Conservation (phyloP, 2,888 invertebrate species). For the Cheilosia vulpina region DNA sequence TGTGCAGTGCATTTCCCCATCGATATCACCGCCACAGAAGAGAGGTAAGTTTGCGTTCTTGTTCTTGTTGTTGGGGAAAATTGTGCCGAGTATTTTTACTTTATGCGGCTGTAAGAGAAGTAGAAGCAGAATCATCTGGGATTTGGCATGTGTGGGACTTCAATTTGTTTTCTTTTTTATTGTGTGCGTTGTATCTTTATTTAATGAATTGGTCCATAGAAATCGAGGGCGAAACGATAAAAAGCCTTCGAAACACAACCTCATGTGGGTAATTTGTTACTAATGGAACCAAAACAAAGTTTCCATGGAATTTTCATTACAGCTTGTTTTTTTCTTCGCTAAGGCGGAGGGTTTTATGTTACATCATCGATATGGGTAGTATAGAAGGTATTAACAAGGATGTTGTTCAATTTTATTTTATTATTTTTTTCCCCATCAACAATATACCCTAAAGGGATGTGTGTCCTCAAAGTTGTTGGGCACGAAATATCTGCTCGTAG, state of each 20-base stretch:
- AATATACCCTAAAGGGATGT: too few species aligned
- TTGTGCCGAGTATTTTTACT: background rate
- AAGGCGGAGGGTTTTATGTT: conserved; percentile 8
- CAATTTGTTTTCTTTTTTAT: background rate
- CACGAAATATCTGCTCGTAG: too few species aligned
- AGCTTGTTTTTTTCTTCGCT: background rate
- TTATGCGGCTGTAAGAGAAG: background rate
- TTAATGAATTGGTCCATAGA: conserved; percentile 15
- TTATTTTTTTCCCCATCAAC: background rate
- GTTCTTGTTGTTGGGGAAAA: conserved; percentile 4
- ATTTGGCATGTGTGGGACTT: background rate
- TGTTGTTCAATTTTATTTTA: background rate
- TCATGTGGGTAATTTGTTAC: background rate
- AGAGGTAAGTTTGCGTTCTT: conserved; percentile 79
- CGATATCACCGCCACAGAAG: conserved; percentile 83
- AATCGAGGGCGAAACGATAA: conserved; percentile 13
- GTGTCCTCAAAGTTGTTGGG: too few species aligned
- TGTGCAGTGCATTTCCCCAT: conserved; percentile 82
- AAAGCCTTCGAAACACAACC: background rate
- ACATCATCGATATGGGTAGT: conserved; percentile 14
- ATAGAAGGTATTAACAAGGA: background rate
- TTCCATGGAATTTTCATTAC: conserved; percentile 17
- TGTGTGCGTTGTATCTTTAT: conserved; percentile 20
- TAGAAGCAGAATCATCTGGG: background rate
- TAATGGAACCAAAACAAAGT: conserved; percentile 18